Evolutionary conservation across 1,140 invertebrate species (phyloP), one percentile per base, ranked within the genome.

Genomic region (Hypothenemus hampei): DNA sequence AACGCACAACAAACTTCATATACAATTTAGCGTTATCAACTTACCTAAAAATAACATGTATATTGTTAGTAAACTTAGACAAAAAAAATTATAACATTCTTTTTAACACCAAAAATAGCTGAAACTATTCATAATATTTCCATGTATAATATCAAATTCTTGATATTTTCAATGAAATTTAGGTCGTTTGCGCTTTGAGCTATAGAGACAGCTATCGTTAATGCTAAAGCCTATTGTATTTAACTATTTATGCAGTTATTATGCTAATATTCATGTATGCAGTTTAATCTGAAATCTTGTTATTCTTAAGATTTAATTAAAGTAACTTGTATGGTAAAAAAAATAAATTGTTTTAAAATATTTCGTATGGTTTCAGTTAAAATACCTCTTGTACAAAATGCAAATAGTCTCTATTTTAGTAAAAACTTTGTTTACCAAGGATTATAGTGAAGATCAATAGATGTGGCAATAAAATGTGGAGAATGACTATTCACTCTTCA

Each of bases 291-390:
- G n/a, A n/a, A n/a, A n/a, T n/a, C 58, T 63, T 63, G 59, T 61
- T 63, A 63, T 61, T 52, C 53, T 63, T 59, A 63, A 62, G 47
- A 48, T 57, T 58, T 56, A 54, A 60, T 46, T 63, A 63, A 48
- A 36, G 51, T 60, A 57, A 60, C 58, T 59, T 50, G 47, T 57
- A 59, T 60, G 57, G 58, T 61, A 55, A 63, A 44, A n/a, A n/a
- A 43, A 43, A 43, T 63, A 61, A 56, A 63, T 63, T 63, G 61
- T 63, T 63, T 61, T 61, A 63, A 61, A 60, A 58, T 55, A 63
- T 22, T 21, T n/a, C n/a, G n/a, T n/a, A n/a, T n/a, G n/a, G n/a
- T n/a, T n/a, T n/a, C n/a, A n/a, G n/a, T n/a, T n/a, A n/a, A n/a
- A n/a, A n/a, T n/a, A n/a, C n/a, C n/a, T n/a, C n/a, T n/a, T n/a